phyloP scores from a whole-genome alignment of 2,113 vertebrate genomes.

The Sinosuthora webbiana region DNA sequence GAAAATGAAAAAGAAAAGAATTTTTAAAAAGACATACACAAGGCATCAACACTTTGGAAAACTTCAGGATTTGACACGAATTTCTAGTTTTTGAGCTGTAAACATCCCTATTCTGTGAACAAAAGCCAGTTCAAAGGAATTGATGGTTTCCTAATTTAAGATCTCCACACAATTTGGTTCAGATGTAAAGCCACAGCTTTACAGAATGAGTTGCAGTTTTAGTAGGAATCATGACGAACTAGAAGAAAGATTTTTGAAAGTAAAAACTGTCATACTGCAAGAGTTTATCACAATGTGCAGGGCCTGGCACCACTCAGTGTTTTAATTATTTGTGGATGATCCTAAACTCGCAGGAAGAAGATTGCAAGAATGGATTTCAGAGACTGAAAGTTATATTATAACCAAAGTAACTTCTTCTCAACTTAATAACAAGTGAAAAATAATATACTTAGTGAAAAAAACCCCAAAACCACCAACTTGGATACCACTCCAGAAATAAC shows the following conservation, averaged over 20 bases:
- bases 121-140: not conserved
- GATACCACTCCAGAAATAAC: not conserved
- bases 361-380: not conserved
- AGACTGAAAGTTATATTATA: not conserved
- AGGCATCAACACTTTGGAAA: not conserved
- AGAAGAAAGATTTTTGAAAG: not conserved
- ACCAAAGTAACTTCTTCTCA: not conserved
- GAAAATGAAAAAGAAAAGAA: not conserved
- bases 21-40: not conserved
- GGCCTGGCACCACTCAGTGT: not conserved
- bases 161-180: not conserved
- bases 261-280: not conserved
- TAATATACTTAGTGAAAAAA: not conserved
- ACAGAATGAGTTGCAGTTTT: not conserved
- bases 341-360: not conserved
- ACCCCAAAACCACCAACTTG: too few relatives aligned
- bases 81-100: not conserved
- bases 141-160: not conserved
- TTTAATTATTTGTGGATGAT: not conserved
- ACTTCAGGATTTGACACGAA: not conserved
- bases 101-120: not conserved
- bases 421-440: not conserved
- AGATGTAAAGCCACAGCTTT: not conserved
- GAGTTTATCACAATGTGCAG: not conserved
- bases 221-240: not conserved